Evolutionary conservation across 1,140 invertebrate species (phyloP).

Genomic region (Samia ricini): DNA sequence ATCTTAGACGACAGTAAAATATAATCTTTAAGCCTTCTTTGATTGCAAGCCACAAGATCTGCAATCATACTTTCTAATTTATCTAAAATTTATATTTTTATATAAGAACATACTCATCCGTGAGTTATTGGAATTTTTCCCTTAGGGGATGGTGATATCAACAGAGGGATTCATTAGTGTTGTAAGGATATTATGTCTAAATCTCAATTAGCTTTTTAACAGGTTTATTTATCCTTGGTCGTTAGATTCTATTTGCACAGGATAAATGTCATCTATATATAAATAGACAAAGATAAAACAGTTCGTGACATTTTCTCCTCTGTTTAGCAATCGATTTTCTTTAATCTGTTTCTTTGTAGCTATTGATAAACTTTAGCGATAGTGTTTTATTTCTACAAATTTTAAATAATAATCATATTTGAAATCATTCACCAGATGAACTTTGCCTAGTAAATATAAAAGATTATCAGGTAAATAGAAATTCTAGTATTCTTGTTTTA

Average conservation of each 20-base stretch:
- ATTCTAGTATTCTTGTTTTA: not conserved
- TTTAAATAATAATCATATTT: too few species aligned
- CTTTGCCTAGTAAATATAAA: not conserved
- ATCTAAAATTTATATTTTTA: not conserved
- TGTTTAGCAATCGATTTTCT: too few species aligned
- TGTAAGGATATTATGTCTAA: too few species aligned
- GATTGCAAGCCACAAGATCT: not conserved
- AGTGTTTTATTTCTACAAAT: too few species aligned
- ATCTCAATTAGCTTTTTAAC: not conserved
- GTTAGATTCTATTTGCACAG: too few species aligned
- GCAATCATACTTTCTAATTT: not conserved
- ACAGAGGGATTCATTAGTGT: not conserved
- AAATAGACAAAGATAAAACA: too few species aligned
- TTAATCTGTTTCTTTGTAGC: too few species aligned
- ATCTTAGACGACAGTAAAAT: not conserved
- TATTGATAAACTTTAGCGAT: too few species aligned
- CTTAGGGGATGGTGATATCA: not conserved
- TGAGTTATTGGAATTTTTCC: not conserved
- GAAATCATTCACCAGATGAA: too few species aligned
- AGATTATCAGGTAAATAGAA: not conserved
- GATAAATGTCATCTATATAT: too few species aligned
- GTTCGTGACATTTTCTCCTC: too few species aligned
- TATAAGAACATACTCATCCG: not conserved
- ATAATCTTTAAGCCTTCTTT: not conserved
- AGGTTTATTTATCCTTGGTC: not conserved